phyloP scores from a whole-genome alignment of 2,797 vertebrate species.

The Phalanger gymnotis region DNA sequence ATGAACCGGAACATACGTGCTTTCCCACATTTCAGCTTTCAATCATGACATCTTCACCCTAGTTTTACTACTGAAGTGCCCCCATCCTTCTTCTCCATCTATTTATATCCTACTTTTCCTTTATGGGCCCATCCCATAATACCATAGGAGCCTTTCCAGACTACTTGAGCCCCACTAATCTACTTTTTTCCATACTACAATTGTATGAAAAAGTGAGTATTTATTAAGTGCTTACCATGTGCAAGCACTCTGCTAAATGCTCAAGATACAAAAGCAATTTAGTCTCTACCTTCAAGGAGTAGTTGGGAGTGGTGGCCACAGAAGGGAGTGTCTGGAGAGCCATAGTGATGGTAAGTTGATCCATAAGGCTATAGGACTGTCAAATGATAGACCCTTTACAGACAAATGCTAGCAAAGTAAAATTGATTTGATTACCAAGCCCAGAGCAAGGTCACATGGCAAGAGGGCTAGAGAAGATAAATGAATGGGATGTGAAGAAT shows the following conservation, averaged over 20 bases:
- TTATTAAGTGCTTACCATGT: background rate
- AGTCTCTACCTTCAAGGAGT: background rate
- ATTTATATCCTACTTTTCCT: background rate
- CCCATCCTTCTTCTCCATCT: background rate
- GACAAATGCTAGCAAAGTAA: background rate
- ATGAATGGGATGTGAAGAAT: background rate
- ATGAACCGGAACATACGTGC: background rate
- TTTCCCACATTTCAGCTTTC: background rate
- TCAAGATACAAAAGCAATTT: background rate
- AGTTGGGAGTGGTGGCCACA: background rate
- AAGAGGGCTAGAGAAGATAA: background rate
- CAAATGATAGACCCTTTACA: background rate
- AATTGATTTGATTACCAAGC: background rate
- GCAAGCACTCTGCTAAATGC: background rate
- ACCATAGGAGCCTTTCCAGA: background rate
- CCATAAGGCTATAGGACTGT: background rate
- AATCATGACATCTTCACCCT: background rate
- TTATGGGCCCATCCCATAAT: background rate
- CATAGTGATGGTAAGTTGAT: background rate
- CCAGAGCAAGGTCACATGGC: background rate
- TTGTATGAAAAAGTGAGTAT: background rate
- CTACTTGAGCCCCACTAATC: background rate
- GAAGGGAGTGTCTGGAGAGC: background rate
- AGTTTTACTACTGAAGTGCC: background rate
- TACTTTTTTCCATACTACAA: background rate